Conservation (phyloP, 2,113 vertebrate genomes). For the Butastur rufipennis region DNA sequence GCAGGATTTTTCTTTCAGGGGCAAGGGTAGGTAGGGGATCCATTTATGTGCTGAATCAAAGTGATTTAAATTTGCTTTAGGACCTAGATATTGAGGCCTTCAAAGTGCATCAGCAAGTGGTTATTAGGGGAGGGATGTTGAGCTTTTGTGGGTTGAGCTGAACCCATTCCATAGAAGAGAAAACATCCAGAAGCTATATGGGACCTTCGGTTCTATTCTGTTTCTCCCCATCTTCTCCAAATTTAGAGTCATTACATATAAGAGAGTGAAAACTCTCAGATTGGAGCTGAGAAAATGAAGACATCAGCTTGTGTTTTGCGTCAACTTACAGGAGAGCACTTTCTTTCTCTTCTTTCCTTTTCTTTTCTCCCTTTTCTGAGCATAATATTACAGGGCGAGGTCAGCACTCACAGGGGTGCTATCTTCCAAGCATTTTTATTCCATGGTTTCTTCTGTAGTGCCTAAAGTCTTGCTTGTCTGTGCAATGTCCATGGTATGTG, state of each 20-base stretch:
- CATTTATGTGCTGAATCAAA: background rate
- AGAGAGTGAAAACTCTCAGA: background rate
- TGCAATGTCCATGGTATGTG: fast-evolving
- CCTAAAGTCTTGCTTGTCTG: background rate
- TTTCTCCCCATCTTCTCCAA: background rate
- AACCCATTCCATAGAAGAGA: background rate
- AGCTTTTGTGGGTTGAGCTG: background rate
- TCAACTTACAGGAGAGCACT: background rate
- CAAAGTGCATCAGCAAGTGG: background rate
- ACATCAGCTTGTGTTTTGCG: background rate
- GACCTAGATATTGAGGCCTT: background rate
- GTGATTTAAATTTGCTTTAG: background rate
- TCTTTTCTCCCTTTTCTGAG: background rate
- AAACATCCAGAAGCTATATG: background rate
- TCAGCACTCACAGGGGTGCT: background rate
- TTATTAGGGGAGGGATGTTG: background rate
- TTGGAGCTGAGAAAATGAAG: background rate
- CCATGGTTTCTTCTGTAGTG: background rate
- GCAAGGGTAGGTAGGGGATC: background rate
- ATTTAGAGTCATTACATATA: background rate
- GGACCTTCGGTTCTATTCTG: background rate
- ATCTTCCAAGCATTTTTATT: background rate
- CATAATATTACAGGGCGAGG: background rate
- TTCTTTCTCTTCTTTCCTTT: background rate
- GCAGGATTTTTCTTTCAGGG: background rate